phyloP scores from a whole-genome alignment of 2,797 vertebrate genomes.

The Lacerta bilineata region DNA sequence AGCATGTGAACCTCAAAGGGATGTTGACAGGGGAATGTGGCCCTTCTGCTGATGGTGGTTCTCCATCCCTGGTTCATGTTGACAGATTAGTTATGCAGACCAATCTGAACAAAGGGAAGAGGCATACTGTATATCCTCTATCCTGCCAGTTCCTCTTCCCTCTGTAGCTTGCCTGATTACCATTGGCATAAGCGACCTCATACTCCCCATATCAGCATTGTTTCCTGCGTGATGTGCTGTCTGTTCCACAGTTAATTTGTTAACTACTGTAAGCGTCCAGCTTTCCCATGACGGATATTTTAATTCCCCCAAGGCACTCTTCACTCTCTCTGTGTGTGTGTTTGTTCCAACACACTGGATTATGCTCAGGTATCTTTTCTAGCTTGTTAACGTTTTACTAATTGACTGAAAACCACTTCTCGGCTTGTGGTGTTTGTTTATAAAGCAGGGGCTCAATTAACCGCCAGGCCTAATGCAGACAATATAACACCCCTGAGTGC shows the following conservation, averaged over 20 bases:
- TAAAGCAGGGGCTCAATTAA: constrained; percentile 18
- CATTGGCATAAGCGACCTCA: constrained; percentile 35
- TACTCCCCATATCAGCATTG: neutral
- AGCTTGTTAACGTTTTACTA: constrained; percentile 57
- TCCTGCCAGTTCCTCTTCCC: constrained; percentile 42
- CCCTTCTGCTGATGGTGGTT: too few relatives aligned
- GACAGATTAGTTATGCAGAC: neutral
- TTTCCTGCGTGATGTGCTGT: neutral
- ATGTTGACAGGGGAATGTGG: too few relatives aligned
- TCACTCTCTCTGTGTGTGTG: constrained; percentile 39
- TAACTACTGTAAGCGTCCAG: constrained; percentile 22
- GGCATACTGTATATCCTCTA: neutral
- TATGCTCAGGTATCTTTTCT: constrained; percentile 47
- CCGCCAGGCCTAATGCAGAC: constrained; percentile 11
- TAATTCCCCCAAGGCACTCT: constrained; percentile 39
- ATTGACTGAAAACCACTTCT: constrained; percentile 44
- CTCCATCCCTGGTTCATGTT: neutral
- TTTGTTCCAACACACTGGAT: constrained; percentile 52
- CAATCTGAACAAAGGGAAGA: neutral
- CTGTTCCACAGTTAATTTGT: constrained; percentile 35
- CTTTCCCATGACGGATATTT: constrained; percentile 40
- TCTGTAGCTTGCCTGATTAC: constrained; percentile 23
- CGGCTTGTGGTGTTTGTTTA: constrained; percentile 29
- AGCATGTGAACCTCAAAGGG: too few relatives aligned
- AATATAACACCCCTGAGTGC: neutral